Evolutionary conservation across 2,888 invertebrate species (phyloP), one percentile per base, ranked within the genome.

Genomic region (Eumerus sabulonum): DNA sequence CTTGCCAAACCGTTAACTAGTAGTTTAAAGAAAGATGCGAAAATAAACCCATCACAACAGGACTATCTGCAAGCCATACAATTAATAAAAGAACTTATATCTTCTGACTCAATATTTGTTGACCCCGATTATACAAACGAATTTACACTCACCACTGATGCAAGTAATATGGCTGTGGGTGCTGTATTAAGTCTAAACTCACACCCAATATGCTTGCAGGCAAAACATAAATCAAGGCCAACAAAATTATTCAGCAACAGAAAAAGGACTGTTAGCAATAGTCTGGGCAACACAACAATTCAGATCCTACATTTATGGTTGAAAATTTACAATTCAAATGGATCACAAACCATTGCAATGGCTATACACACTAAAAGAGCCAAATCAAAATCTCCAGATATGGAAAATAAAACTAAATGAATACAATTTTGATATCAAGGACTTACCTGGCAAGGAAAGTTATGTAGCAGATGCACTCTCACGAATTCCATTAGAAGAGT

Each of bases 1-100:
- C 7, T 36, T 9, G 36, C 36, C 36, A 5, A 9, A 11, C 36
- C 11, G 11, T 9, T 36, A 11, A 36, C 36, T 36, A 36, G 36
- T 5, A 9, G 36, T 11, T 11, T 36, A 9, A 36, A 36, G 11
- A 36, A 36, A 11, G 36, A 3, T 42, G 9, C 42, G 7, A 42
- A 42, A 42, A 42, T 42, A 42, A 42, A 42, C 42, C 3, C 16
- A 2, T 9, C 36, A 36, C 36, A 53, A 36, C 2, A 12, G 0
- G 9, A 38, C 19, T 54, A 54, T 27, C 36, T 40, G 14, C 38
- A 54, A 38, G 36, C 53, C 16, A 12, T 54, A 16, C 14, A 36
- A 16, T 38, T 38, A 38, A 36, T 54, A 19, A 54, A 40, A 54
- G 53, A 13, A 1, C 53, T 54, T 54, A 54, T 54, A 40, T 40